Evolutionary conservation across 35 echinoderm and acorn worm species (phyloP).

Genomic region (Ophioderma brevispina): DNA sequence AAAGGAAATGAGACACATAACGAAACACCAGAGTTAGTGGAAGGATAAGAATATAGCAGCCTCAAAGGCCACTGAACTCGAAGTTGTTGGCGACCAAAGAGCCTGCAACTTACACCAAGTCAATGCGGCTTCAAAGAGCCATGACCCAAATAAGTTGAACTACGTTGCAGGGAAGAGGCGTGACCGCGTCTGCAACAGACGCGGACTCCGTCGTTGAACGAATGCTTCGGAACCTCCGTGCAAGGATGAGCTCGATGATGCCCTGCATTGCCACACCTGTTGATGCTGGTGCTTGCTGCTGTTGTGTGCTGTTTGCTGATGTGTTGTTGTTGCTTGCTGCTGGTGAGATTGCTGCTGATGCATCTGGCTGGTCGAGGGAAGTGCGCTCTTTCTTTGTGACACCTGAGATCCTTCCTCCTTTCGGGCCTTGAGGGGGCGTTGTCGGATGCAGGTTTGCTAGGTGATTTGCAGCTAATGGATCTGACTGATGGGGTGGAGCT

Average conservation of each 20-base stretch:
- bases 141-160: slow-evolving; percentile 98
- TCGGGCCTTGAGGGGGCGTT: slow-evolving; percentile 56
- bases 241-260: neutral
- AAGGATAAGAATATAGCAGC: slow-evolving; percentile 17
- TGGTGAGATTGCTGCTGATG: neutral
- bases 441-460: neutral
- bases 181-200: neutral
- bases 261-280: too few relatives aligned
- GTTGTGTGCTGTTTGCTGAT: too few relatives aligned
- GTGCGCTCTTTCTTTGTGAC: neutral
- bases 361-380: neutral
- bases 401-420: slow-evolving; percentile 47
- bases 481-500: neutral
- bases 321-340: neutral
- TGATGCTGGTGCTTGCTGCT: neutral
- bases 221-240: neutral
- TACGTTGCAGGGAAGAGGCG: slow-evolving; percentile 79
- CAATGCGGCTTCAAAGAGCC: slow-evolving; percentile 96
- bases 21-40: slow-evolving; percentile 56
- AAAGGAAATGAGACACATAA: slow-evolving; percentile 48
- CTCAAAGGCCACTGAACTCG: slow-evolving; percentile 73
- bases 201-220: neutral
- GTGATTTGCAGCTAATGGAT: neutral
- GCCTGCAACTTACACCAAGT: slow-evolving; percentile 96
- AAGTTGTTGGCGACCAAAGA: slow-evolving; percentile 31